These are phyloP conservation scores for Nematopogon swammerdamellus DNA, from an alignment of 2,888 invertebrate genomes.

Conservation along the genomic window DNA sequence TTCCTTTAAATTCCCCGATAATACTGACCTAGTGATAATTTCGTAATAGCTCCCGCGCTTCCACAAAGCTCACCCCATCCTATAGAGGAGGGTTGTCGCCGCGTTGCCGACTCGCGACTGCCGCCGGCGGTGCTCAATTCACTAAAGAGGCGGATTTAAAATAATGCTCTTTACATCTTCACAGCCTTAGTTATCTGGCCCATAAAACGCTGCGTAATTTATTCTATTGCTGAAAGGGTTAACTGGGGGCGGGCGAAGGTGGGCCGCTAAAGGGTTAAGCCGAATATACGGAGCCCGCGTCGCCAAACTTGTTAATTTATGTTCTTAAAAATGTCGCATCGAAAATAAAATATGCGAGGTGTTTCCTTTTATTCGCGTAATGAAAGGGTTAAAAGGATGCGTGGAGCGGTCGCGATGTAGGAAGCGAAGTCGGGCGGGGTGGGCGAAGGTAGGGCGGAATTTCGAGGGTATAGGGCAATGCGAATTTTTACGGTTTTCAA, in stretches of 20 bases:
- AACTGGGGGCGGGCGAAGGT: slow-evolving; percentile 55
- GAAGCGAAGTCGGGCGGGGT: background rate
- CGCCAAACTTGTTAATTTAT: slow-evolving; percentile 56
- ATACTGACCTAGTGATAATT: too few relatives aligned
- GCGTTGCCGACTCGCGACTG: too few relatives aligned
- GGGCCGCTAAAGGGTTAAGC: slow-evolving; percentile 59
- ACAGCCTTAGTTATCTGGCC: slow-evolving; percentile 48
- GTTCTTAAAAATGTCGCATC: slow-evolving; percentile 57
- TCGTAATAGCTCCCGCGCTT: too few relatives aligned
- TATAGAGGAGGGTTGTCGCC: too few relatives aligned
- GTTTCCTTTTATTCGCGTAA: background rate
- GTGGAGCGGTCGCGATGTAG: background rate
- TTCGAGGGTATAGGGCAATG: background rate
- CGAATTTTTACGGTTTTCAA: too few relatives aligned
- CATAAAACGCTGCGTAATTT: slow-evolving; percentile 57
- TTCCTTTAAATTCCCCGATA: too few relatives aligned
- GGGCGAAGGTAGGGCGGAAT: background rate
- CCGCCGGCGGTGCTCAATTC: background rate
- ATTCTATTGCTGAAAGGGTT: slow-evolving; percentile 58
- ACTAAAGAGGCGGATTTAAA: slow-evolving; percentile 51
- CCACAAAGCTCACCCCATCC: too few relatives aligned
- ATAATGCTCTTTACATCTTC: slow-evolving; percentile 56
- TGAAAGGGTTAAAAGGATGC: background rate
- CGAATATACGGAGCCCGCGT: slow-evolving; percentile 50
- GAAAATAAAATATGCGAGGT: slow-evolving; percentile 27